Evolutionary conservation across 1,140 invertebrate species (phyloP).

Genomic region (Tetramorium alpestre): DNA sequence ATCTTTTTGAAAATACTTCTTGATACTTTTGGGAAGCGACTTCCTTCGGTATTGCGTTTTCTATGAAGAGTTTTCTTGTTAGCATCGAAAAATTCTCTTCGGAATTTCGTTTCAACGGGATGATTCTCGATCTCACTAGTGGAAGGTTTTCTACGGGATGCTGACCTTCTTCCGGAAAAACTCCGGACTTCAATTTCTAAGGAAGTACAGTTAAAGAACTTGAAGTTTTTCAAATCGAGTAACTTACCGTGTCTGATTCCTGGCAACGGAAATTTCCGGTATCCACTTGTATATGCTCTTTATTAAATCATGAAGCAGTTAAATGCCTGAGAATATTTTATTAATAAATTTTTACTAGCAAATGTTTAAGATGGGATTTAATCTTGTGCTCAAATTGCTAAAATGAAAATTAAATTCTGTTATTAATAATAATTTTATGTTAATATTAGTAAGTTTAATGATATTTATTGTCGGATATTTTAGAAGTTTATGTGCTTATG

Average conservation of each 20-base stretch:
- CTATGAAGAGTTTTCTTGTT: not conserved
- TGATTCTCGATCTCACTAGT: not conserved
- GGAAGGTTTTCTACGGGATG: not conserved
- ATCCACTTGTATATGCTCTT: not conserved
- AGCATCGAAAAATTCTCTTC: not conserved
- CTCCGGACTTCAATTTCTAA: not conserved
- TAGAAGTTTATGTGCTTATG: not conserved
- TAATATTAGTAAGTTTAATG: not conserved
- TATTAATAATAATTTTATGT: not conserved
- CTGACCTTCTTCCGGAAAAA: not conserved
- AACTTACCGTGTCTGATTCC: not conserved
- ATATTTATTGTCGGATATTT: not conserved
- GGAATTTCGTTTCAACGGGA: not conserved
- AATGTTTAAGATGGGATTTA: not conserved
- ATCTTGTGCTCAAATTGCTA: not conserved
- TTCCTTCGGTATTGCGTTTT: not conserved
- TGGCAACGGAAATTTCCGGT: not conserved
- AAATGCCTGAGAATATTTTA: not conserved
- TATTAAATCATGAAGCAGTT: not conserved
- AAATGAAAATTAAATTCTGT: not conserved
- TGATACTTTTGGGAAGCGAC: not conserved
- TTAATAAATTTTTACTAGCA: not conserved
- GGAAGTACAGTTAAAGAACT: not conserved
- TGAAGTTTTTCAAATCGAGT: not conserved
- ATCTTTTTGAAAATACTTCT: constrained; percentile 8